A percentile compares a stretch with the other conserved stretches of the same genome.
phyloP scores from a whole-genome alignment of 2,888 invertebrate genomes.

The Archaeoteleia sp. region DNA sequence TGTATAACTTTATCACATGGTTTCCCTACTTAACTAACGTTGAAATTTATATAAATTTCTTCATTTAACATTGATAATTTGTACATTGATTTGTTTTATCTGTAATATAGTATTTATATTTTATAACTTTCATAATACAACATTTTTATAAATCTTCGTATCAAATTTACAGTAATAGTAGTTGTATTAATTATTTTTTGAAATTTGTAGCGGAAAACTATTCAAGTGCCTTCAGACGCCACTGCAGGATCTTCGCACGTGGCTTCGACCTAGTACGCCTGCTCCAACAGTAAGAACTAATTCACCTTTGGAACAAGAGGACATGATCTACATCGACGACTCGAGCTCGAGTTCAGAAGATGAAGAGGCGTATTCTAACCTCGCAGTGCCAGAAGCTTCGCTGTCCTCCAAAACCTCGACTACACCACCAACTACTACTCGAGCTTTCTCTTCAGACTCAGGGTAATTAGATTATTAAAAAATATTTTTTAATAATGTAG shows the following conservation, averaged over 20 bases:
- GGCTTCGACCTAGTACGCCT: conserved; percentile 75
- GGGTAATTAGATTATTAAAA: conserved; percentile 63
- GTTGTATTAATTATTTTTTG: too few relatives aligned
- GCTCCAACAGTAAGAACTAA: conserved; percentile 64
- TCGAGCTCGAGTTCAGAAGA: conserved; percentile 70
- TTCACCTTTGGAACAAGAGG: conserved; percentile 67
- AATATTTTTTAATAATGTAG: too few relatives aligned
- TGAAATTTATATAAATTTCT: too few relatives aligned
- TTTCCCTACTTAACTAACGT: too few relatives aligned
- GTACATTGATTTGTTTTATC: too few relatives aligned
- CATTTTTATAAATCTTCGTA: too few relatives aligned
- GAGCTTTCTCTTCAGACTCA: conserved; percentile 72
- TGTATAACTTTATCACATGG: too few relatives aligned
- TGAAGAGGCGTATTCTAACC: conserved; percentile 75
- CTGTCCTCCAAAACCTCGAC: conserved; percentile 68
- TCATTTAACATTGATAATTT: too few relatives aligned
- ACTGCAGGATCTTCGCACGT: conserved; percentile 77
- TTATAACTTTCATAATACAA: too few relatives aligned
- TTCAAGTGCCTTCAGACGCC: conserved; percentile 79
- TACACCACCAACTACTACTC: conserved; percentile 65
- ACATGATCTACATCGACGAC: conserved; percentile 71
- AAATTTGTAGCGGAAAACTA: conserved; percentile 76
- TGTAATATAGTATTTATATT: too few relatives aligned
- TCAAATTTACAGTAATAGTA: too few relatives aligned
- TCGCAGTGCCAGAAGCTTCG: conserved; percentile 76